phyloP scores from a whole-genome alignment of 2,797 vertebrate genomes.

The Poeciliopsis infans region DNA sequence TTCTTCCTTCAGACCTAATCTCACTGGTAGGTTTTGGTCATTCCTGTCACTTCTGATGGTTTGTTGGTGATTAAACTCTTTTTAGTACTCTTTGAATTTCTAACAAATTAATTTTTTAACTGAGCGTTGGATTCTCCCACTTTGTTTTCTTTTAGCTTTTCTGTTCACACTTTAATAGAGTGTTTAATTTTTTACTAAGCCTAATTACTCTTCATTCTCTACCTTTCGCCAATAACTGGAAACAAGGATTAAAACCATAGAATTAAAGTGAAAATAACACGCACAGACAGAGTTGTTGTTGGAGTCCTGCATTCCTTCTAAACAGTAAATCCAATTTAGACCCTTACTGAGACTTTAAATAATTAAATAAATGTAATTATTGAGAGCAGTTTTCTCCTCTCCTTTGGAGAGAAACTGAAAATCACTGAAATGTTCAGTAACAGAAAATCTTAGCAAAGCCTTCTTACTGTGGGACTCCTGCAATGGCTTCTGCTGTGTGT shows the following conservation, averaged over 20 bases:
- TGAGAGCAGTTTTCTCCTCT: background rate
- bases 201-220: background rate
- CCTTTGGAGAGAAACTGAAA: background rate
- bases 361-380: background rate
- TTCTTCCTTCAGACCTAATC: background rate
- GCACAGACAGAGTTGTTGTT: background rate
- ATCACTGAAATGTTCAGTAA: background rate
- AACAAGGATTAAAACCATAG: conserved; percentile 27
- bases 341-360: background rate
- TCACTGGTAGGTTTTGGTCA: background rate
- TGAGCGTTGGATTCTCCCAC: conserved; percentile 9
- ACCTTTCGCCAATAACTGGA: conserved; percentile 19
- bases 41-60: background rate
- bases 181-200: background rate
- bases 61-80: background rate
- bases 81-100: background rate
- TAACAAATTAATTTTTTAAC: conserved; percentile 4
- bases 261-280: background rate
- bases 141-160: background rate
- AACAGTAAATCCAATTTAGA: background rate
- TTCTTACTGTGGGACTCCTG: conserved; percentile 48
- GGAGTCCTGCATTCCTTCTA: conserved; percentile 48
- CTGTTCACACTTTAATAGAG: background rate
- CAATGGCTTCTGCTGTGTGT: conserved; percentile 20
- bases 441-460: background rate